Evolutionary conservation across 2,797 vertebrate genomes (phyloP).

Genomic region (Antennarius maculatus): DNA sequence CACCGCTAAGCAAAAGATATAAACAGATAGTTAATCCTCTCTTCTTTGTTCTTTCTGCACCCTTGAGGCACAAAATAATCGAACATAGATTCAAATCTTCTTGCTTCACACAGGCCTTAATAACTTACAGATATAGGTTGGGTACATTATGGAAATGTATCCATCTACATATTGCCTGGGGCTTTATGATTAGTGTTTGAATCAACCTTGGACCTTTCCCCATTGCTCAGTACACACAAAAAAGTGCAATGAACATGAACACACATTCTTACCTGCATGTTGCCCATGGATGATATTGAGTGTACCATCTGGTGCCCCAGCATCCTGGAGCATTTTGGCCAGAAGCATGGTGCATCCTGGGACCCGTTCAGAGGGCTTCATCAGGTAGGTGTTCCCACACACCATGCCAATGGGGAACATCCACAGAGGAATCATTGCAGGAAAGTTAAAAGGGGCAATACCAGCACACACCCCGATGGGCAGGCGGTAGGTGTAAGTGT

Average conservation of each 20-base stretch:
- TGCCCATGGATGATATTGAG: conserved; percentile 96
- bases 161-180: conserved; percentile 40
- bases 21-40: conserved; percentile 14
- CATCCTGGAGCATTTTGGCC: conserved; percentile 92
- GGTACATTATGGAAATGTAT: conserved; percentile 49
- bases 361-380: conserved; percentile 97
- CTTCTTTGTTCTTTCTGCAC: conserved; percentile 6
- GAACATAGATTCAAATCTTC: conserved; percentile 27
- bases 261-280: conserved; percentile 84
- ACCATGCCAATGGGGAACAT: conserved; percentile 98
- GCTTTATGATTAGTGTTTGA: conserved; percentile 33
- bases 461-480: conserved; percentile 95
- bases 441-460: conserved; percentile 96
- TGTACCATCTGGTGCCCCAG: conserved; percentile 92
- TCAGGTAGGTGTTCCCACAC: conserved; percentile 95
- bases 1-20: conserved; percentile 84
- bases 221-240: conserved; percentile 28
- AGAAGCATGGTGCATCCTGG: conserved; percentile 94
- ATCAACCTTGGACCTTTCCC: conserved; percentile 27
- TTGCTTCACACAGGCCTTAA: conserved; percentile 22
- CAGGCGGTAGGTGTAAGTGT: conserved; percentile 93
- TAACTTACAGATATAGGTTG: conserved; percentile 35
- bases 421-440: conserved; percentile 98
- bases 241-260: conserved; percentile 11
- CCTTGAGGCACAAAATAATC: conserved; percentile 9